Base-by-base conservation (phyloP, 2,797 vertebrate genomes). In the Dicrostonyx torquatus region DNA sequence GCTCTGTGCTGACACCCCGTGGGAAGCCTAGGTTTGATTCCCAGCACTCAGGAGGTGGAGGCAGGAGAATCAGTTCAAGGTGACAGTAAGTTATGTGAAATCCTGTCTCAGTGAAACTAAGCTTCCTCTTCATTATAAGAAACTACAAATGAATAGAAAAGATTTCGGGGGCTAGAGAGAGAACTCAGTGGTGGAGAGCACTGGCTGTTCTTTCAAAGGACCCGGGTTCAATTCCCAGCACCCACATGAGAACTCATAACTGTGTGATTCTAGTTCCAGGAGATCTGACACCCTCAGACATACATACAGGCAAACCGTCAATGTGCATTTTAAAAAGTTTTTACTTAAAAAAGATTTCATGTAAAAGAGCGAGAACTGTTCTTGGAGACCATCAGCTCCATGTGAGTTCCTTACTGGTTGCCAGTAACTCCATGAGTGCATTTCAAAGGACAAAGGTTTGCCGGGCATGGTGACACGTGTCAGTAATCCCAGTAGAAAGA, bases 1-100 rank as follows among this genome's bases (percentile, higher is more conserved):
- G 62, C 62, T 50, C 95, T 97, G 95, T 97, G 96, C 31, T 45
- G 3, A 66, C 94, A 17, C 55, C 94, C 12, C 2, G 4, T 4
- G 6, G 26, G 11, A 87, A 73, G 37, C 53, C 37, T 24, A 11
- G 85, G 17, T 75, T 87, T 88, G 72, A 14, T 4, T 60, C 72
- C 40, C 40, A 76, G 55, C 13, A 7, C 20, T 72, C 12, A 6
- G 48, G 31, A 43, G 48, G 24, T 73, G 10, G 48, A 86, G 37
- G 17, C 53, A 24, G 37, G 37, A 87, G 26, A 13, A 20, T 73
- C 17, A 12, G 7, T 17, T 62, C 40, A 76, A 62, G 86, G 24
- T 5, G 11, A 58, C 45, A 73, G 6, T 6, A 73, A 87, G 37
- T 6, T 43, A 1, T 58, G 3, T 29, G 29, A 40, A 31, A 45